Base-by-base conservation (phyloP, 2,888 invertebrate species). In the Amblyjoppa fuscipennis region DNA sequence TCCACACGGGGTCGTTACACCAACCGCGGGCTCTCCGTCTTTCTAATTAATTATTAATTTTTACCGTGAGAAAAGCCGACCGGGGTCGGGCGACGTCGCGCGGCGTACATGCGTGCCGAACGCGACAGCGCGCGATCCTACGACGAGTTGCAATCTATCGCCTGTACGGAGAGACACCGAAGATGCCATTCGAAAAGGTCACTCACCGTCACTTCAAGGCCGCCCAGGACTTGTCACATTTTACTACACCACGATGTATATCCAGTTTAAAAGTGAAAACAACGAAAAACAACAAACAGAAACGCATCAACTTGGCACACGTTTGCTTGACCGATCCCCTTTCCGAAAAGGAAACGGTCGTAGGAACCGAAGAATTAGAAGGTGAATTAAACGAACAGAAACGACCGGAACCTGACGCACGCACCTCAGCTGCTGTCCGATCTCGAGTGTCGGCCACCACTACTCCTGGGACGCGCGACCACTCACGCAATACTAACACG, bases 201-300 rank as follows among this genome's bases (percentile, higher is more conserved):
- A 92, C 93, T 93, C 93, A 93, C 93, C 93, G 91, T 89, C 88
- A 87, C 88, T 83, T 88, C 91, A 93, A 93, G 92, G 92, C 90
- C 91, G 89, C 68, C 73, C n/a, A 68, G 68, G 61, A 87, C 51
- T 59, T 68, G 66, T 77, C 76, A 80, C 80, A 83, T 85, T 56
- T 75, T 66, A 66, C 56, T 38, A 41, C 41, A 34, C 69, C 53
- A 45, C 53, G 9, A 41, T 28, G 53, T 81, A 16, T 85, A 73
- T 70, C 84, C 83, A 81, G 80, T 81, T 53, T 53, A 68, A 28
- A 38, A 49, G 4, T 5, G 13, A 51, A 80, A 66, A 28, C 11
- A 3, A 28, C n/a, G 4, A 25, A 13, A 13, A 3, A 28, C 20
- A 34, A 31, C 25, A 34, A 51, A 38, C 25, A 28, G 16, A 20